Conservation (phyloP, 2,797 vertebrate species). For the Manis javanica region DNA sequence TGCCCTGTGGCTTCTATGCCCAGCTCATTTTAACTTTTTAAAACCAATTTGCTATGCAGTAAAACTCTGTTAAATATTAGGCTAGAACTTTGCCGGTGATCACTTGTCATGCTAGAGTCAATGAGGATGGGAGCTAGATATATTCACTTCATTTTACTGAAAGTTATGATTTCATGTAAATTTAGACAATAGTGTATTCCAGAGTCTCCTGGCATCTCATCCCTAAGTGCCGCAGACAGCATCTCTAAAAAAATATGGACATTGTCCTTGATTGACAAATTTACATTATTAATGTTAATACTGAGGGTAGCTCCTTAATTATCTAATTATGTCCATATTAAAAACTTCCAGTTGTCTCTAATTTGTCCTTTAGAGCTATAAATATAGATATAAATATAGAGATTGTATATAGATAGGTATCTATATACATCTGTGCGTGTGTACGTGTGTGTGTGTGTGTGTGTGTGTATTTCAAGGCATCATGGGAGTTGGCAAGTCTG, state of each 20-base stretch:
- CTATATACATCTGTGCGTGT: not conserved
- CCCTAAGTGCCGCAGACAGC: not conserved
- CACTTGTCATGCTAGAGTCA: not conserved
- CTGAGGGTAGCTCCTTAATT: not conserved
- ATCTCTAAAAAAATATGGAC: not conserved
- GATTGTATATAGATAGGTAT: not conserved
- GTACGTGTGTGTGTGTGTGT: not conserved
- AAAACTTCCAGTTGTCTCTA: not conserved
- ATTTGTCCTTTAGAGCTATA: not conserved
- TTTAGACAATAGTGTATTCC: not conserved
- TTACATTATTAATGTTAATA: not conserved
- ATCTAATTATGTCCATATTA: not conserved
- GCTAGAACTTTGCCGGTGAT: constrained; percentile 4
- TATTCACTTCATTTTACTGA: not conserved
- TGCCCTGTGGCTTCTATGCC: too few relatives aligned
- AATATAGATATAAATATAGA: not conserved
- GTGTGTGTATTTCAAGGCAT: not conserved
- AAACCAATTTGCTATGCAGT: not conserved
- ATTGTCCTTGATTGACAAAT: not conserved
- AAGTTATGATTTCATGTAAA: not conserved
- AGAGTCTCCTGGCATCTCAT: not conserved
- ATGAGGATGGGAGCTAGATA: not conserved
- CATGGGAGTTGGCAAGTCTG: not conserved
- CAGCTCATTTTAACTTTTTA: not conserved
- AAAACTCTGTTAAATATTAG: constrained; percentile 12